Percentiles rank a stretch among this genome's conserved stretches.
Evolutionary conservation across 2,113 vertebrate species (phyloP).

Genomic region (Hyperopisus bebe): DNA sequence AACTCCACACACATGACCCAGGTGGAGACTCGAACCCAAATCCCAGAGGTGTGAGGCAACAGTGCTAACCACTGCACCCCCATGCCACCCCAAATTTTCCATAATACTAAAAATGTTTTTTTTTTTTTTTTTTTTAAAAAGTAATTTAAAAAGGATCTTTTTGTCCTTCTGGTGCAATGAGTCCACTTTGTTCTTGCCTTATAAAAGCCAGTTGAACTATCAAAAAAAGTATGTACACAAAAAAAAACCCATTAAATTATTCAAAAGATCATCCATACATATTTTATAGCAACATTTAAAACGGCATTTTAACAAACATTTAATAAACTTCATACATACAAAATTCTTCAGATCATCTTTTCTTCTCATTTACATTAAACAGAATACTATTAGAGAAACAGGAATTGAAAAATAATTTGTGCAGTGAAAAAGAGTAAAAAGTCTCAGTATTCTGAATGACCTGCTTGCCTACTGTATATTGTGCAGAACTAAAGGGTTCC

Average conservation of each 20-base stretch:
- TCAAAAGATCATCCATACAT: constrained; percentile 9
- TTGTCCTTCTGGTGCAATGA: neutral
- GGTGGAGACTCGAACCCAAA: too few species aligned
- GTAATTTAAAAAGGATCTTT: neutral
- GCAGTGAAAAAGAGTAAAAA: neutral
- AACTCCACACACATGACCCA: too few species aligned
- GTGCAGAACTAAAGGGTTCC: neutral
- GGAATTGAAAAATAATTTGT: neutral
- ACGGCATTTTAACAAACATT: constrained; percentile 10
- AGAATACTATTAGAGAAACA: neutral
- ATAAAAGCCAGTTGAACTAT: neutral
- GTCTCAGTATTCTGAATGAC: neutral
- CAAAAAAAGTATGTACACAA: neutral
- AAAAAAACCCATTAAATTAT: constrained; percentile 13
- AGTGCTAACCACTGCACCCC: too few species aligned
- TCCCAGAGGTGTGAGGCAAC: too few species aligned
- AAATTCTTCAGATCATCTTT: neutral
- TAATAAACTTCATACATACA: neutral
- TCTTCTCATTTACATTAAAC: neutral
- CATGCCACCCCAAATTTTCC: too few species aligned
- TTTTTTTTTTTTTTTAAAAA: neutral
- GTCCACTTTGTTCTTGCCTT: neutral
- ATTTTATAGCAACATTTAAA: constrained; percentile 11
- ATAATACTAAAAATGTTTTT: neutral
- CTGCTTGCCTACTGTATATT: neutral